These are phyloP conservation scores for Pachliopta kotzebuea DNA, from an alignment of 2,888 invertebrate species.

Conservation along the genomic window DNA sequence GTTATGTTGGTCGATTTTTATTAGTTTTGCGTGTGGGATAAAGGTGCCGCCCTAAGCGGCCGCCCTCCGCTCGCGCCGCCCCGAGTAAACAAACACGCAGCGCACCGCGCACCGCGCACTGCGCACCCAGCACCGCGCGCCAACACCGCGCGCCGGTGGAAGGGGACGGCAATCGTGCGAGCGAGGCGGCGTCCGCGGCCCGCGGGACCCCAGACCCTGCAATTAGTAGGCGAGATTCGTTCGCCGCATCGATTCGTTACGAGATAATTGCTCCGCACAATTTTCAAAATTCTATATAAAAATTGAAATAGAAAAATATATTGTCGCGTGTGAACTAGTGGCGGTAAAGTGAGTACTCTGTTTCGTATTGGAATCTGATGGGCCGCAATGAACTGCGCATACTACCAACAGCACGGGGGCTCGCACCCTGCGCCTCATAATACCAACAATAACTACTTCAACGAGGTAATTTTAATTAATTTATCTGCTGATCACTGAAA, in stretches of 20 bases:
- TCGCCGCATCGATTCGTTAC: constrained; percentile 79
- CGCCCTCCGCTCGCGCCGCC: constrained; percentile 69
- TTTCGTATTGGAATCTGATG: constrained; percentile 52
- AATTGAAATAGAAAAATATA: constrained; percentile 35
- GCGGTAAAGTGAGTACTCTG: constrained; percentile 41
- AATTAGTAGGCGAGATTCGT: constrained; percentile 80
- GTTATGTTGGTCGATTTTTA: constrained; percentile 44
- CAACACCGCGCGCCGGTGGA: constrained; percentile 39
- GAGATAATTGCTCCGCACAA: constrained; percentile 72
- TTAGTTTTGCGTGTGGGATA: constrained; percentile 60
- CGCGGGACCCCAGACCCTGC: constrained; percentile 67
- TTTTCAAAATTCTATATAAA: constrained; percentile 47
- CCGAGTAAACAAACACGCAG: constrained; percentile 58
- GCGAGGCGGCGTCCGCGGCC: constrained; percentile 50
- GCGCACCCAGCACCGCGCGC: constrained; percentile 46
- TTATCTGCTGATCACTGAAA: neutral
- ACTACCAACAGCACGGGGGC: constrained; percentile 72
- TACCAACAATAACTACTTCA: constrained; percentile 69
- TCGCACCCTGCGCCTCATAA: constrained; percentile 67
- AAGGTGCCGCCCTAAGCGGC: constrained; percentile 64
- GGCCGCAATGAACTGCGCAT: constrained; percentile 74
- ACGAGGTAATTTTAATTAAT: constrained; percentile 65
- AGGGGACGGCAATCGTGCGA: constrained; percentile 53
- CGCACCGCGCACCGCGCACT: constrained; percentile 46
- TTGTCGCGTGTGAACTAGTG: constrained; percentile 58